A percentile compares a stretch with the other conserved stretches of the same genome.
phyloP scores from a whole-genome alignment of 2,797 vertebrate species.

The Melopsittacus undulatus region DNA sequence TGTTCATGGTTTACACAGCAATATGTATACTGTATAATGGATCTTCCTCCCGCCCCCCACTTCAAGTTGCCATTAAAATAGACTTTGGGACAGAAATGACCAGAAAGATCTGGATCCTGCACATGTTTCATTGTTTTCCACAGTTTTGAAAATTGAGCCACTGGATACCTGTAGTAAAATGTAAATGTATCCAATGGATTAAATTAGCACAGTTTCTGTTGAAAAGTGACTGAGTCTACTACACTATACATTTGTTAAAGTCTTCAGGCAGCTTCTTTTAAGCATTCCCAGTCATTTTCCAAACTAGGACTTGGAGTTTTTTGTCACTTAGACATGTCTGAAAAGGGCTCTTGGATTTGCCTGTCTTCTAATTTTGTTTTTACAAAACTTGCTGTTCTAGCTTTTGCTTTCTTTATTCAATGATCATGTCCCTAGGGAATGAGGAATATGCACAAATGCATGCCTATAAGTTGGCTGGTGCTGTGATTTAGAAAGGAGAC shows the following conservation, averaged over 20 bases:
- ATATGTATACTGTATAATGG: not conserved
- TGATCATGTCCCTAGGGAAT: not conserved
- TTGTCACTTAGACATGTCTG: not conserved
- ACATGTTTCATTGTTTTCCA: not conserved
- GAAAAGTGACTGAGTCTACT: not conserved
- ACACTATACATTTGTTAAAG: not conserved
- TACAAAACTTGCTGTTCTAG: not conserved
- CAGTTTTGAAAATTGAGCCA: not conserved
- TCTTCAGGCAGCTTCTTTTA: not conserved
- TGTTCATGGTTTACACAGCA: not conserved
- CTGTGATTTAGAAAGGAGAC: not conserved
- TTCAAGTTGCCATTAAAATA: not conserved
- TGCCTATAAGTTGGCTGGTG: not conserved
- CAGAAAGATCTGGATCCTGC: not conserved
- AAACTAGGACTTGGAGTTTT: not conserved
- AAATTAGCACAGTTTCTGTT: not conserved
- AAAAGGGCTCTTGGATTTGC: not conserved
- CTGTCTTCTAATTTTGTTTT: not conserved
- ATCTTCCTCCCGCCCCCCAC: not conserved
- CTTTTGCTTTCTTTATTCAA: not conserved
- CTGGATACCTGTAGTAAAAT: not conserved
- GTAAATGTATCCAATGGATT: not conserved
- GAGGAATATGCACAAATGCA: not conserved
- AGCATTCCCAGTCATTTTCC: not conserved
- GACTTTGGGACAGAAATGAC: not conserved